Percentiles rank a stretch among this genome's conserved stretches.
phyloP scores from a whole-genome alignment of 2,113 vertebrate species.

The Otocyon megalotis region DNA sequence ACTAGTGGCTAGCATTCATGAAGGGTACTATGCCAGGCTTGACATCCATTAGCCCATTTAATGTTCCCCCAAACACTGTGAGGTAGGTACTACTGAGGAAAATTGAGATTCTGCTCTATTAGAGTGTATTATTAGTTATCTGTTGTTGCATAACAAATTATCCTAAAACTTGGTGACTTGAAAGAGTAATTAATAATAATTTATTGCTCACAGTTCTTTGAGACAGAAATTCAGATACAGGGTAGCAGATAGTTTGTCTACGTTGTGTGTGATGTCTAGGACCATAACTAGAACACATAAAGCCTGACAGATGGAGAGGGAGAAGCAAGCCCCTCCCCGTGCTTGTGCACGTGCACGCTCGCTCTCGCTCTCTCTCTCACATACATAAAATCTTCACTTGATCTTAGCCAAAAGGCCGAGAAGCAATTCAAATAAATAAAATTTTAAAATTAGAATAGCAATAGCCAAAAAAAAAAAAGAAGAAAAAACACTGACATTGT shows the following conservation, averaged over 20 bases:
- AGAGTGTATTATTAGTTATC: neutral
- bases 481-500: neutral
- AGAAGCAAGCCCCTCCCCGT: too few relatives aligned
- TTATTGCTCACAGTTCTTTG: neutral
- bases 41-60: neutral
- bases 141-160: neutral
- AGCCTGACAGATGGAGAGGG: neutral
- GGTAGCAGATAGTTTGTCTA: neutral
- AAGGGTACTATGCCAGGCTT: neutral
- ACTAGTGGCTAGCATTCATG: neutral
- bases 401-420: too few relatives aligned
- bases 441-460: too few relatives aligned
- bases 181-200: neutral
- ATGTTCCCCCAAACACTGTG: neutral
- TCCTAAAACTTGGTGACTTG: neutral
- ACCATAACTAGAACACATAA: neutral
- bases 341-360: too few relatives aligned
- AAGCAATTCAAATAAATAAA: too few relatives aligned
- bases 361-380: too few relatives aligned
- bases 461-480: too few relatives aligned
- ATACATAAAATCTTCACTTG: too few relatives aligned
- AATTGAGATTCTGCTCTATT: neutral
- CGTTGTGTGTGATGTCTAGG: neutral
- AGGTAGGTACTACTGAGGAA: neutral
- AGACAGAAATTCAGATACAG: neutral